A percentile compares a stretch with the other conserved stretches of the same genome.
Evolutionary conservation across 2,888 invertebrate species (phyloP).

Genomic region (Subacronicta megacephala): DNA sequence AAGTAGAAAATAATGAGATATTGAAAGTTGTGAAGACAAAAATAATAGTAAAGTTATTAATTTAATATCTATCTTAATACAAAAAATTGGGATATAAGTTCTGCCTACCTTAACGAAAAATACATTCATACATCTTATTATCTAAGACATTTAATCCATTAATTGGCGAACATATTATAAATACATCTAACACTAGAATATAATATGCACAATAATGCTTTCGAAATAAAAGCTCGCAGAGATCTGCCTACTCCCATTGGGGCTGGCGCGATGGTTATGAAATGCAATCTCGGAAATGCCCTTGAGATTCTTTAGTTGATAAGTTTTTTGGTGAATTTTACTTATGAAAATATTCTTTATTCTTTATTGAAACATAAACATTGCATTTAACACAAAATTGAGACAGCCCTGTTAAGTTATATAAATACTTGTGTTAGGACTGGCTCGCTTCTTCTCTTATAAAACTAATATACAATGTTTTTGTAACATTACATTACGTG

Average conservation of each 20-base stretch:
- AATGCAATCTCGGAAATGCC: slow-evolving; percentile 26
- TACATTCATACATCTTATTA: slow-evolving; percentile 11
- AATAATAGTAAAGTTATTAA: too few species aligned
- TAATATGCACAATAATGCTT: slow-evolving; percentile 31
- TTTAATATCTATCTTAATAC: neutral
- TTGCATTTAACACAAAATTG: too few species aligned
- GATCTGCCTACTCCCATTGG: slow-evolving; percentile 35
- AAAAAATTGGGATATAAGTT: slow-evolving; percentile 2
- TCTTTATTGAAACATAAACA: too few species aligned
- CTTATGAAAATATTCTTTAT: too few species aligned
- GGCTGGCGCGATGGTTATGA: slow-evolving; percentile 22
- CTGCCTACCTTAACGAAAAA: slow-evolving; percentile 6
- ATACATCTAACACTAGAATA: slow-evolving; percentile 26
- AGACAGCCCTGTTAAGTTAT: too few species aligned
- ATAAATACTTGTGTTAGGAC: too few species aligned
- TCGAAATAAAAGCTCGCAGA: slow-evolving; percentile 34
- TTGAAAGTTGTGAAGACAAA: too few species aligned
- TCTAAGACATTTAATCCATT: slow-evolving; percentile 27
- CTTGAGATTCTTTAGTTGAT: slow-evolving; percentile 39
- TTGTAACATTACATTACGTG: too few species aligned
- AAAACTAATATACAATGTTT: too few species aligned
- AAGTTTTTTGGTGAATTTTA: slow-evolving; percentile 15
- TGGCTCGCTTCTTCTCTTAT: too few species aligned
- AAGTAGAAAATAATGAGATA: too few species aligned
- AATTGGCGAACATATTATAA: slow-evolving; percentile 38